Base-by-base conservation (phyloP, 2,797 vertebrate genomes). In the Melopsittacus undulatus region DNA sequence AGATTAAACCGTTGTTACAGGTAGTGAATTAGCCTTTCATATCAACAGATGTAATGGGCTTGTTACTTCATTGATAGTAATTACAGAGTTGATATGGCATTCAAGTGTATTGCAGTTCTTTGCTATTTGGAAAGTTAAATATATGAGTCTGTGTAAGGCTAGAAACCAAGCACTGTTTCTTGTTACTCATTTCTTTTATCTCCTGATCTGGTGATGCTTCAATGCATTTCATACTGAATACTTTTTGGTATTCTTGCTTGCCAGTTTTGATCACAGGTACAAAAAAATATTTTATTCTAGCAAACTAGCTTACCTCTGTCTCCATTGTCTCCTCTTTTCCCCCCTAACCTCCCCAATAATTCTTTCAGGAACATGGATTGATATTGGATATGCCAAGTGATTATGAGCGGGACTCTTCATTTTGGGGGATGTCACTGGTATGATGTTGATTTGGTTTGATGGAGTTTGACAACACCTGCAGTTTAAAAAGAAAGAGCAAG, bases 301-400 rank as follows among this genome's bases (percentile, higher is more conserved):
- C 57, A 62, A 81, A 20, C 21, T 34, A 34, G 24, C 24, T 78
- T 67, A 18, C 4, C 10, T 80, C 10, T 20, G 7, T 89, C 15
- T 11, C 12, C 19, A 8, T 20, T 75, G 43, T 48, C 16, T 45
- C 5, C 17, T 0, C 0, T 22, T 20, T 61, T 32, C 8, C 29
- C 22, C 13, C 5, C 17, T 3, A 4, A 36, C 23, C 8, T 29
- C 16, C 13, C 1, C 40, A 6, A 6, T 57, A 22, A 1, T 9
- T 66, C 45, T 85, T 91, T 74, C 18, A 52, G 52, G 51, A 52
- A 29, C 0, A 0, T 49, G 15, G 27, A 10, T 75, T 72, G 13
- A 10, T 48, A n/a, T 30, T 11, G 51, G 20, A 8, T 75, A 38
- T 22, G 2, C 21, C 26, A 52, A 42, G 32, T 43, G 62, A 30